phyloP scores from a whole-genome alignment of 2,888 invertebrate species.

The Empis livida region DNA sequence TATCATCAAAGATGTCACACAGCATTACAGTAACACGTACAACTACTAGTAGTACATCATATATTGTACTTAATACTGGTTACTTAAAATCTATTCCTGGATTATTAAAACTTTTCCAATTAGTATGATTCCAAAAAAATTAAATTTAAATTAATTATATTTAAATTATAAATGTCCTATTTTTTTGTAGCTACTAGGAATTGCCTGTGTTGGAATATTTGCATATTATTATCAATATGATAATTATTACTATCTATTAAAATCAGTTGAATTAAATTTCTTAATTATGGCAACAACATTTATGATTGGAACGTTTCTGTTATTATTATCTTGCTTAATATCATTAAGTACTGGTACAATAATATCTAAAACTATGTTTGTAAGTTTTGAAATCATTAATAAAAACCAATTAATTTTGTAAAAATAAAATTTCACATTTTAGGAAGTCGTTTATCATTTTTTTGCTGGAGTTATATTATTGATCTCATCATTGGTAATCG shows the following conservation, averaged over 20 bases:
- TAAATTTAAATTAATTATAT: neutral
- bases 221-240: conserved; percentile 42
- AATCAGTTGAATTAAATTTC: conserved; percentile 51
- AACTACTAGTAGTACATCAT: conserved; percentile 62
- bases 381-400: conserved; percentile 17
- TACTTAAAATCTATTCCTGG: conserved; percentile 69
- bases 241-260: conserved; percentile 18
- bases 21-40: conserved; percentile 76
- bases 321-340: conserved; percentile 59
- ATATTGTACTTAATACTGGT: conserved; percentile 66
- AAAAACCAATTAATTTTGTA: neutral
- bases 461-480: conserved; percentile 60
- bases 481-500: conserved; percentile 52
- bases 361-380: conserved; percentile 54
- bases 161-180: conserved; percentile 8
- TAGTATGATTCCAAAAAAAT: conserved; percentile 42
- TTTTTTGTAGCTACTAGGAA: conserved; percentile 55
- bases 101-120: conserved; percentile 63
- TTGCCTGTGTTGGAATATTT: conserved; percentile 57
- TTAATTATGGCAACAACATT: conserved; percentile 62
- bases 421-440: conserved; percentile 22
- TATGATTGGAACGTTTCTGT: conserved; percentile 63
- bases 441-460: conserved; percentile 75
- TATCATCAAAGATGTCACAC: conserved; percentile 66
- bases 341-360: conserved; percentile 73